Conservation (phyloP, 2,113 vertebrate genomes). For the Tachuris rubrigastra region DNA sequence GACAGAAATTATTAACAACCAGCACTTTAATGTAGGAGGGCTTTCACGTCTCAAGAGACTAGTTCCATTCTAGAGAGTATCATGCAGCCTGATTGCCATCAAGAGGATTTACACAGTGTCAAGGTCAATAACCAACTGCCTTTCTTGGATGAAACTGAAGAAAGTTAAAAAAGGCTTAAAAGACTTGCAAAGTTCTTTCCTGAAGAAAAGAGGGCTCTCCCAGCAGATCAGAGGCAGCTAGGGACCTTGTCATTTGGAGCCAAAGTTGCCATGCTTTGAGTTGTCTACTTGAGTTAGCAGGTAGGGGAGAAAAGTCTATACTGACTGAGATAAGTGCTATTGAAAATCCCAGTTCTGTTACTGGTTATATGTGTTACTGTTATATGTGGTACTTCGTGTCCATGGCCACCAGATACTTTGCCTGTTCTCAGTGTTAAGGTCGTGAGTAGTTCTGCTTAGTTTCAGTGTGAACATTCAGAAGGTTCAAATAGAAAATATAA, state of each 20-base stretch:
- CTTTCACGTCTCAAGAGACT: not conserved
- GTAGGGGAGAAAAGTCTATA: not conserved
- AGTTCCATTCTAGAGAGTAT: not conserved
- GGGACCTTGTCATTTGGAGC: not conserved
- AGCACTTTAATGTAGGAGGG: not conserved
- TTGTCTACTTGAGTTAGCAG: not conserved
- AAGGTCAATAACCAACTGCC: not conserved
- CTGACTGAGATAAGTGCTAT: not conserved
- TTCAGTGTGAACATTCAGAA: not conserved
- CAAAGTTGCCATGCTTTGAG: not conserved
- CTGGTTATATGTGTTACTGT: not conserved
- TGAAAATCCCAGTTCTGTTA: not conserved
- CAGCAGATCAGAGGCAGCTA: not conserved
- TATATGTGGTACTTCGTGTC: not conserved
- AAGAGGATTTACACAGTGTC: not conserved
- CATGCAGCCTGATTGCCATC: not conserved
- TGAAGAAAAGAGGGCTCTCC: not conserved
- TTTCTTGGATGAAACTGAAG: not conserved
- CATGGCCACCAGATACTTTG: not conserved
- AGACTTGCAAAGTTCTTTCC: not conserved
- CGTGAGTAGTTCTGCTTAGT: not conserved
- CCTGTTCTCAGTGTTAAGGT: not conserved
- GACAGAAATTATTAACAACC: not conserved
- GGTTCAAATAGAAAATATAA: not conserved
- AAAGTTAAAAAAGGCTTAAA: not conserved